phyloP scores from a whole-genome alignment of 2,113 vertebrate species.

The Nesogale talazaci region DNA sequence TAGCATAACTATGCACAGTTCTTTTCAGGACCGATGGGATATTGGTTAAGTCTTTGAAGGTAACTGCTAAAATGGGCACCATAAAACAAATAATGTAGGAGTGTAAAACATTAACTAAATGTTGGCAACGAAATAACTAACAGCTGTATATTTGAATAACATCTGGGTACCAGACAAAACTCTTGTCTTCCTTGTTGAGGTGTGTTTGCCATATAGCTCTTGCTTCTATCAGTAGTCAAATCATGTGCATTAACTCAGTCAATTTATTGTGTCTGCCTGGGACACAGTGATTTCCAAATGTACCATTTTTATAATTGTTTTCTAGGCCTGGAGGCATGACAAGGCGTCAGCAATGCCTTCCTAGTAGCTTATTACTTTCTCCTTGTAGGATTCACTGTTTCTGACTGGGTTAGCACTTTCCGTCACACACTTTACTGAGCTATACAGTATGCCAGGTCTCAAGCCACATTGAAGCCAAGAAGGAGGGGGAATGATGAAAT shows the following conservation, averaged over 20 bases:
- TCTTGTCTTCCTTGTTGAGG: constrained; percentile 42
- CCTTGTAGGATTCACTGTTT: constrained; percentile 56
- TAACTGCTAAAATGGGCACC: not conserved
- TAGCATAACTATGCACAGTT: no score
- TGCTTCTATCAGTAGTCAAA: constrained; percentile 50
- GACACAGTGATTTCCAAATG: constrained; percentile 58
- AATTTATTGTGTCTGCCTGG: constrained; percentile 56
- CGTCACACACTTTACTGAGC: constrained; percentile 47
- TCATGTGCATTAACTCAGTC: constrained; percentile 64
- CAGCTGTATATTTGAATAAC: constrained; percentile 36
- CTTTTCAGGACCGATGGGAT: not conserved
- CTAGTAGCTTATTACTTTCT: constrained; percentile 55
- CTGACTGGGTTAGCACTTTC: constrained; percentile 68
- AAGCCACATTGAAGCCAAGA: constrained; percentile 19
- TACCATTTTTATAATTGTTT: constrained; percentile 74
- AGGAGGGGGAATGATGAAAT: constrained; percentile 22
- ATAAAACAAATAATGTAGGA: not conserved
- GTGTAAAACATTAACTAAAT: not conserved
- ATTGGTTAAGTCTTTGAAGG: not conserved
- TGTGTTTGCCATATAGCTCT: not conserved
- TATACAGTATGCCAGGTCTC: constrained; percentile 43
- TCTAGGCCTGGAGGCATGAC: constrained; percentile 67
- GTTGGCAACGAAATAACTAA: not conserved
- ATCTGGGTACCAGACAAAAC: constrained; percentile 44
- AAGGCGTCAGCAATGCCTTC: not conserved